Percentiles rank a stretch among this genome's conserved stretches.
These are phyloP conservation scores for Belonocnema kinseyi DNA, from an alignment of 1,140 invertebrate genomes.

Conservation along the genomic window DNA sequence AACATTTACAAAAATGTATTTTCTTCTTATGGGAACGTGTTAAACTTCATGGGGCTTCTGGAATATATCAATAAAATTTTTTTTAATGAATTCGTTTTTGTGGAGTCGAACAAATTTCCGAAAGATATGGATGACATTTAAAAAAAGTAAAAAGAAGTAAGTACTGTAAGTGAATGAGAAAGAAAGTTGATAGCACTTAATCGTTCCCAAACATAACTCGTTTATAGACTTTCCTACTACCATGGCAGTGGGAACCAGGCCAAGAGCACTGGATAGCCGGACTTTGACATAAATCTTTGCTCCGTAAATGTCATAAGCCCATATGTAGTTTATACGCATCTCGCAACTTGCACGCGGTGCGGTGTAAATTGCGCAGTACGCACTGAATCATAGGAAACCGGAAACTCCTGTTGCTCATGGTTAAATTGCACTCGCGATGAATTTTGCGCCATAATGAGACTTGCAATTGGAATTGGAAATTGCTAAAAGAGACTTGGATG, in stretches of 20 bases:
- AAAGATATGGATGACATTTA: no score
- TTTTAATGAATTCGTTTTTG: no score
- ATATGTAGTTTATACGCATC: background rate
- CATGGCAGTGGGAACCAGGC: conserved; percentile 52
- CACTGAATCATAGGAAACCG: conserved; percentile 29
- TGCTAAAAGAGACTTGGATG: no score
- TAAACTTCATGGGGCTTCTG: no score
- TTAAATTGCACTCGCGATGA: no score
- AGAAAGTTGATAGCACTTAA: background rate
- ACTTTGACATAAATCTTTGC: conserved; percentile 56
- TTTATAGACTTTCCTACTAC: background rate
- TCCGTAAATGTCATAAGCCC: conserved; percentile 31
- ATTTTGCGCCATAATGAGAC: no score
- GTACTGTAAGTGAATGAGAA: background rate
- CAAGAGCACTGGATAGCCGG: conserved; percentile 55
- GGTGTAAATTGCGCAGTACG: conserved; percentile 45
- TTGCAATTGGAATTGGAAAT: no score
- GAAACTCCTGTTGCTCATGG: background rate
- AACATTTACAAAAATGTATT: no score
- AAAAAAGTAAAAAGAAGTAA: background rate
- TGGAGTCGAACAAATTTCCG: no score
- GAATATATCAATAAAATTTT: no score
- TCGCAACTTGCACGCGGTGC: background rate
- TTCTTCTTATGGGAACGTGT: no score
- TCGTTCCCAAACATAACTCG: no score